Base-by-base conservation (phyloP, 1,140 invertebrate genomes). In the Anoplolepis gracilipes region DNA sequence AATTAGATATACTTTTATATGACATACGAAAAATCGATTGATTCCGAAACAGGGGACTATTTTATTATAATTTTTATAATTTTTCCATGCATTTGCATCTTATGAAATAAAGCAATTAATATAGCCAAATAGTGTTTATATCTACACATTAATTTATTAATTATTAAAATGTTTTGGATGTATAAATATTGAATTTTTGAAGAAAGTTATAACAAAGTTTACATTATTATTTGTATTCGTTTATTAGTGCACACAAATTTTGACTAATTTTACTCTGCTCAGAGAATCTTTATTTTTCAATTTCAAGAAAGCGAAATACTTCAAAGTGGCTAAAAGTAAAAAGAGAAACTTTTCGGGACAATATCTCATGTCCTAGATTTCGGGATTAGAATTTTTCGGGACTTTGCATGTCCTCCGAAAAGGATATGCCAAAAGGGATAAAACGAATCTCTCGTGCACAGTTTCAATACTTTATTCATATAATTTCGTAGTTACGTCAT, bases 391-490 rank as follows among this genome's bases (percentile, higher is more conserved):
- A 46, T n/a, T n/a, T n/a, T n/a, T n/a, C n/a, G n/a, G n/a, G n/a
- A n/a, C n/a, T n/a, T n/a, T n/a, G n/a, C n/a, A n/a, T n/a, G n/a
- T n/a, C n/a, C n/a, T n/a, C n/a, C 39, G 3, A 42, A 42, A 61
- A 62, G 10, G 57, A 42, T 28, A 77, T 10, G 11, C 16, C 64
- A 19, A 64, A 77, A 64, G 78, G 78, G 36, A 46, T 22, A 19
- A 73, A 82, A 73, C 25, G 30, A 82, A 42, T 42, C n/a, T 62
- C 42, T 49, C 70, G 30, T 77, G 30, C 72, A 89, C 62, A 90
- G 89, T 92, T 91, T 85, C 77, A 91, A 90, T 90, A 90, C 85
- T 92, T 92, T 92, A 92, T 92, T 92, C 91, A 86, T 92, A 92
- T 91, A 91, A 92, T 92, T 90, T 91, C 86, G 78, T 90, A 90